These are phyloP conservation scores for Cherax destructor DNA, from an alignment of 1,140 invertebrate genomes.

Conservation along the genomic window DNA sequence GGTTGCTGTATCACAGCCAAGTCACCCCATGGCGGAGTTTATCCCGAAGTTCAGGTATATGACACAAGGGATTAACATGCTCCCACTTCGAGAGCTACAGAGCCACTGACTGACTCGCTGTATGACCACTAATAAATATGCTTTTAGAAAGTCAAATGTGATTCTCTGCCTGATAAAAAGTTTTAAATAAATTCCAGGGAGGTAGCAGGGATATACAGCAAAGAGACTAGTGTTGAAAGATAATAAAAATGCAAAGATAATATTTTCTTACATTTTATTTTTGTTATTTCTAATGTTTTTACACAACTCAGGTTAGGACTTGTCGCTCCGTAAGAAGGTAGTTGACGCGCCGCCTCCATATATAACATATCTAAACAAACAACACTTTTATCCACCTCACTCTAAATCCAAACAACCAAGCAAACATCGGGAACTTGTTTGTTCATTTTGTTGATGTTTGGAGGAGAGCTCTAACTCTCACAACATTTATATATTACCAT, in stretches of 20 bases:
- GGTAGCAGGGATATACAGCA: too few relatives aligned
- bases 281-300: conserved; percentile 41
- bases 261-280: conserved; percentile 23
- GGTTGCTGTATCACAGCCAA: too few relatives aligned
- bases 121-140: too few relatives aligned
- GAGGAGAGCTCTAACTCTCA: not conserved
- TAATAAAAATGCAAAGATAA: not conserved
- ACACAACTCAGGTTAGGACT: conserved; percentile 39
- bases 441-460: not conserved
- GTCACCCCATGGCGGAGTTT: too few relatives aligned
- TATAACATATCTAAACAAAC: conserved; percentile 34
- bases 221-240: too few relatives aligned
- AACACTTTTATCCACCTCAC: conserved; percentile 34
- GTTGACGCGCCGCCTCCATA: conserved; percentile 23
- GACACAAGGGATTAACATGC: too few relatives aligned
- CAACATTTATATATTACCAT: not conserved
- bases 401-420: not conserved
- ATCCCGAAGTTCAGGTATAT: too few relatives aligned
- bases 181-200: too few relatives aligned
- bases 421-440: not conserved
- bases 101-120: too few relatives aligned
- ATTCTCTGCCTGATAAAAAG: too few relatives aligned
- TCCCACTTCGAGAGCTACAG: too few relatives aligned
- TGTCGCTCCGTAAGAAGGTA: conserved; percentile 9
- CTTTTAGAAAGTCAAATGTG: too few relatives aligned